These are phyloP conservation scores for Cygnus atratus DNA, from an alignment of 2,113 vertebrate species.

Conservation along the genomic window DNA sequence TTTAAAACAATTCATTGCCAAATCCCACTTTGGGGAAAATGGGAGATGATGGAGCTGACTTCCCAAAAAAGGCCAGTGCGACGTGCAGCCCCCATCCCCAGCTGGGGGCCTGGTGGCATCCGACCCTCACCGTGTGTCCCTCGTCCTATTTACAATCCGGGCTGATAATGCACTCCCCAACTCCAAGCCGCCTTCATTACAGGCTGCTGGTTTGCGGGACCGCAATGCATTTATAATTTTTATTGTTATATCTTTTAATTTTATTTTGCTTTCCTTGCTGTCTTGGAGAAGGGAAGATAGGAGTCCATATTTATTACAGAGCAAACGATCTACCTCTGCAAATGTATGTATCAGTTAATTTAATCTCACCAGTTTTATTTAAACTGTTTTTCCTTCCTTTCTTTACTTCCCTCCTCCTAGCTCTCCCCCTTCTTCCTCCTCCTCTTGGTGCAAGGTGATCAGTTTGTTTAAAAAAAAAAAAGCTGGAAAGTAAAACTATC, in stretches of 20 bases:
- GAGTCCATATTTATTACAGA: constrained; percentile 81
- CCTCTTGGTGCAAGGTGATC: constrained; percentile 58
- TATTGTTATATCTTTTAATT: constrained; percentile 89
- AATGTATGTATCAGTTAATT: constrained; percentile 87
- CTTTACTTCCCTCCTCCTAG: constrained; percentile 12
- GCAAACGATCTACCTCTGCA: constrained; percentile 76
- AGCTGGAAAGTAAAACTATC: constrained; percentile 59
- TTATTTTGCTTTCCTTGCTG: constrained; percentile 81
- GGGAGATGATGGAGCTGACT: neutral
- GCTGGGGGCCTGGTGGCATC: neutral
- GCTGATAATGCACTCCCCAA: neutral
- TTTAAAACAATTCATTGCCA: fast-evolving
- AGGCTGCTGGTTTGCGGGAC: constrained; percentile 27
- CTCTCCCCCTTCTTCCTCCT: neutral
- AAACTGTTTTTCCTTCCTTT: constrained; percentile 78
- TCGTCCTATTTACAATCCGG: constrained; percentile 9
- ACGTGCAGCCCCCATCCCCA: too few species aligned
- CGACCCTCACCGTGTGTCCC: neutral
- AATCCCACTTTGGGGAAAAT: fast-evolving
- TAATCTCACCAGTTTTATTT: constrained; percentile 83
- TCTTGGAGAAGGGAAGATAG: constrained; percentile 75
- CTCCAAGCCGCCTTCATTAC: constrained; percentile 29
- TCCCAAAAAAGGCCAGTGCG: fast-evolving
- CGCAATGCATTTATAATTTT: constrained; percentile 84
- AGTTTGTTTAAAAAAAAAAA: constrained; percentile 3